Percentiles rank a stretch among this genome's conserved stretches.
Conservation (phyloP, 2,113 vertebrate genomes). For the Bos taurus region ARS-UCD2.0 NC_037351.1:46819001-46819500, state of each 20-base stretch:
- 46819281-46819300: conserved; percentile 64
- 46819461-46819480: conserved; percentile 59
- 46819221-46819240: conserved; percentile 41
- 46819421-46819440: conserved; percentile 60
- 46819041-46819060: background rate
- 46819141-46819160: conserved; percentile 25
- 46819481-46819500: conserved; percentile 60
- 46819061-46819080: background rate
- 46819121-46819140: background rate
- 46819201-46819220: conserved; percentile 11
- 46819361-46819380: conserved; percentile 68
- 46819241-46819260: conserved; percentile 56
- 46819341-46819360: conserved; percentile 68
- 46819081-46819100: background rate
- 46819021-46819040: conserved; percentile 34
- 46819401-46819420: conserved; percentile 67
- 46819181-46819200: conserved; percentile 50
- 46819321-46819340: conserved; percentile 49
- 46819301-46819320: conserved; percentile 44
- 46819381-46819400: conserved; percentile 54
- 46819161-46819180: conserved; percentile 42
- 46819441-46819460: conserved; percentile 65
- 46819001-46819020: conserved; percentile 13
- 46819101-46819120: background rate
- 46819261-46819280: conserved; percentile 45